Base-by-base conservation (phyloP, 1,140 invertebrate genomes). In the Hestina assimilis region DNA sequence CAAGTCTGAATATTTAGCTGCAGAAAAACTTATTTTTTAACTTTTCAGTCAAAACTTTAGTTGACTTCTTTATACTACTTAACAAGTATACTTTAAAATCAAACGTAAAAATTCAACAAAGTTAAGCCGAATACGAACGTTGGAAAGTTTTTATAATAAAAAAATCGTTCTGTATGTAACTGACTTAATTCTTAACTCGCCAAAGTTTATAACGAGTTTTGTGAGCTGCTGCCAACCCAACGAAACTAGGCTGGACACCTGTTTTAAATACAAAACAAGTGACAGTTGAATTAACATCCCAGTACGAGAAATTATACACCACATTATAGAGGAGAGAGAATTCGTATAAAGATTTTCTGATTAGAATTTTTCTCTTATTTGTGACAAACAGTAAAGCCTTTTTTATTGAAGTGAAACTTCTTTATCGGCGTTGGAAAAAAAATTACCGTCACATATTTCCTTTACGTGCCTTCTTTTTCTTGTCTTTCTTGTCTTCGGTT, bases 141-240 rank as follows among this genome's bases (percentile, higher is more conserved):
- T 46, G 23, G 40, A 50, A 60, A 47, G 42, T 64, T 63, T 62
- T 61, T 61, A 61, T 59, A 64, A n/a, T n/a, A n/a, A n/a, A n/a
- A 64, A 69, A 64, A 59, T 26, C 56, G 50, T 63, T 59, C 38
- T 41, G 54, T 59, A 41, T 64, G 56, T 31, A 59, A 59, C 58
- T 45, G 56, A 53, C 46, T 65, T 60, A 58, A 65, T 60, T 63
- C 38, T 9, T 1, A 40, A 51, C 40, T 54, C 20, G 28, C 38
- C 20, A 24, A 65, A 69, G 50, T 69, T 69, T 47, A 33, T 59
- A 69, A 69, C 63, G 63, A 69, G 66, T 69, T 69, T 45, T 43
- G 17, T 63, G 45, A 50, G 41, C 51, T 50, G 28, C 57, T 52
- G 43, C 45, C 43, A 53, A 59, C 47, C 51, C 50, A 15, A 43